Evolutionary conservation across 1,140 invertebrate genomes (phyloP).

Genomic region (Chymomyza costata): DNA sequence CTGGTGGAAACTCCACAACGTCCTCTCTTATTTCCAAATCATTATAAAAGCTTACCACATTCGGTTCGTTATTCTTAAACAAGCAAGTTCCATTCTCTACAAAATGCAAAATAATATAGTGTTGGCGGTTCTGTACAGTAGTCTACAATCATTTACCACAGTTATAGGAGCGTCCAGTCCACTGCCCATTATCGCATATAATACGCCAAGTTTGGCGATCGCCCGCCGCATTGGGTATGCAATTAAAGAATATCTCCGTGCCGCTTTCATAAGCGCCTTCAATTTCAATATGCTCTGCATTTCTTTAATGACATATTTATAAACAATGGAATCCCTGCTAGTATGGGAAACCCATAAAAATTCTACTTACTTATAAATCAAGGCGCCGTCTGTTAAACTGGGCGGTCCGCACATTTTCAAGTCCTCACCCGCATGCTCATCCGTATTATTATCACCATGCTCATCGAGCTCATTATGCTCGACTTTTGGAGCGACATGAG

Average conservation of each 20-base stretch:
- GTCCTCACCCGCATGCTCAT: conserved; percentile 60
- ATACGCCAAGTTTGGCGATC: conserved; percentile 89
- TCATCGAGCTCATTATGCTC: conserved; percentile 76
- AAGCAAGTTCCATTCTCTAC: conserved; percentile 84
- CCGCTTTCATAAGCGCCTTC: conserved; percentile 82
- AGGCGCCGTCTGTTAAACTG: conserved; percentile 54
- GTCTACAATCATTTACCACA: conserved; percentile 78
- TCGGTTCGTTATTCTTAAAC: conserved; percentile 85
- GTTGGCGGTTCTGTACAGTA: neutral
- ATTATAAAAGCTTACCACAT: conserved; percentile 87
- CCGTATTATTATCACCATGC: conserved; percentile 53
- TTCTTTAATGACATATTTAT: conserved; percentile 28
- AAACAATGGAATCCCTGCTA: neutral
- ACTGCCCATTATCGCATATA: conserved; percentile 87
- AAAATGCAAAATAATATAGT: no score
- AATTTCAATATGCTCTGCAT: conserved; percentile 66
- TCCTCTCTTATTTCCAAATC: conserved; percentile 86
- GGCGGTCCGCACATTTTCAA: conserved; percentile 66
- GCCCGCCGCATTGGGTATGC: conserved; percentile 85
- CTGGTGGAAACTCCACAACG: conserved; percentile 84
- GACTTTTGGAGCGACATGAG: conserved; percentile 8
- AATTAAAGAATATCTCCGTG: conserved; percentile 87
- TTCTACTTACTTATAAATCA: conserved; percentile 66
- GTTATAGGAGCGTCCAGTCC: conserved; percentile 85
- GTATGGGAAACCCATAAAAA: neutral